These are phyloP conservation scores for Elmis aenea DNA, from an alignment of 2,888 invertebrate genomes.

Conservation along the genomic window DNA sequence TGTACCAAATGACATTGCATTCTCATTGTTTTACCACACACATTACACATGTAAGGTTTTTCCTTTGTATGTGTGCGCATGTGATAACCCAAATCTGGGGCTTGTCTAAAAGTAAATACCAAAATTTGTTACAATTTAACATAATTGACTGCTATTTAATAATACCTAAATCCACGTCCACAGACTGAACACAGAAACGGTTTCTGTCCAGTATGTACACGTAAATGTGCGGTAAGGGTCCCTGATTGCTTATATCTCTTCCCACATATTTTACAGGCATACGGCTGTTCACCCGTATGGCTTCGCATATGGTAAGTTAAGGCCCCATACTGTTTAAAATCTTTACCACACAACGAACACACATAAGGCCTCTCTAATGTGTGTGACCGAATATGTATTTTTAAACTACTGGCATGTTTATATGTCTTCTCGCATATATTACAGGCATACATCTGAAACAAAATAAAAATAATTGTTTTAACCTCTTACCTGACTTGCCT, in stretches of 20 bases:
- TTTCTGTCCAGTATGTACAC: constrained; percentile 38
- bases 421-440: constrained; percentile 23
- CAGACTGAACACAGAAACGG: constrained; percentile 35
- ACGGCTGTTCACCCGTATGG: constrained; percentile 38
- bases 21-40: constrained; percentile 40
- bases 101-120: constrained; percentile 29
- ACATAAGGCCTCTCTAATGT: constrained; percentile 38
- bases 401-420: constrained; percentile 32
- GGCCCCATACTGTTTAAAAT: constrained; percentile 36
- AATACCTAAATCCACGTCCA: constrained; percentile 32
- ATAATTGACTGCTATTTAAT: not conserved
- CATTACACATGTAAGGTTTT: constrained; percentile 39
- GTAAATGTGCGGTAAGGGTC: constrained; percentile 40
- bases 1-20: constrained; percentile 39
- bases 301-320: constrained; percentile 37
- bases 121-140: not conserved
- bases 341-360: constrained; percentile 39
- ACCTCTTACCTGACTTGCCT: not conserved
- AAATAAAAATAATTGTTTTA: too few species aligned
- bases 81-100: constrained; percentile 38
- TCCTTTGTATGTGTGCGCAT: constrained; percentile 42
- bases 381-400: constrained; percentile 39
- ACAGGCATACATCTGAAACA: constrained; percentile 24
- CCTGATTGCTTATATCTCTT: constrained; percentile 40
- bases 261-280: constrained; percentile 37